Base-by-base conservation (phyloP, 92 coral and sea anemone species). In the Paragorgia papillata region DNA sequence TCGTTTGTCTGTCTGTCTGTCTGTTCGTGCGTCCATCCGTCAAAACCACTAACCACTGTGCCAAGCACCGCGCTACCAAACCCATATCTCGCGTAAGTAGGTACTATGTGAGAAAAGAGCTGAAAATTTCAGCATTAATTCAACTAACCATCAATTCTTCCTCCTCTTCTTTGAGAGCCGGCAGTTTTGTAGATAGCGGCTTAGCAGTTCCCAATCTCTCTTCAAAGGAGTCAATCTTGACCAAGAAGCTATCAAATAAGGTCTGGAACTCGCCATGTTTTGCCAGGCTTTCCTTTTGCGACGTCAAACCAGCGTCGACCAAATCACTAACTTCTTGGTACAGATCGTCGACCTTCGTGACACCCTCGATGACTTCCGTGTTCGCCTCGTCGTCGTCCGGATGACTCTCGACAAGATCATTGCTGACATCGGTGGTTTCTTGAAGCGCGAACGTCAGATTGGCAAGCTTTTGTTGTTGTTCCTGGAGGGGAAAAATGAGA, bases 401-500 rank as follows among this genome's bases (percentile, higher is more conserved):
- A 37, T 31, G 34, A 48, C 54, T 63, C 43, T 71, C 62, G 1
- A 71, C 49, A 17, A 71, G 62, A 6, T 53, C 78, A 2, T 71
- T 55, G 64, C 78, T 55, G 6, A 57, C 64, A 2, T 71, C 78
- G 48, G 78, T 71, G 22, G 62, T 71, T 26, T 71, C 78, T 20
- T 71, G 62, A 17, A 71, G 64, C 2, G 32, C 78, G 53, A 26
- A 51, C 28, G 53, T 71, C 28, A 71, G 57, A 21, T 71, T 71
- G 49, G 78, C 78, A 71, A 71, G 78, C 64, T 55, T 71, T 34
- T 53, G 62, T 31, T 71, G 78, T 71, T 71, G 78, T 53, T 71
- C 78, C 78, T 71, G 31, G 12, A 48, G 24, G 8, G 34, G 33
- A 15, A 12, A 67, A n/a, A 8, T 1, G 34, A 46, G 20, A 43